Base-by-base conservation (phyloP, 2,113 vertebrate genomes). In the Lethenteron camtschaticum region DNA sequence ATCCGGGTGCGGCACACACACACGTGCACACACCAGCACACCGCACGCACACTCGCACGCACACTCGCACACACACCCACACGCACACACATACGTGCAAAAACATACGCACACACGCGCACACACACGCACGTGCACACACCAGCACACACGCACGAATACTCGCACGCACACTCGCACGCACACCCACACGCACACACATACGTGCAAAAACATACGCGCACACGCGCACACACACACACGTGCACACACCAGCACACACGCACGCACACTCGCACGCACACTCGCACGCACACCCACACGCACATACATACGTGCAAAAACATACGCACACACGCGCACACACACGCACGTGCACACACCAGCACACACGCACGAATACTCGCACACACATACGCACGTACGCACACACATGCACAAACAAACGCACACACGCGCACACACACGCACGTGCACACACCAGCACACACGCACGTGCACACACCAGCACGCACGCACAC, bases 1-100 rank as follows among this genome's bases (percentile, higher is more conserved):
- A 84, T 96, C 72, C 90, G 87, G 85, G 94, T 96, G 76, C 73
- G 41, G 56, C 13, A 12, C 12, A 2, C 6, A 8, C 59, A 3
- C 59, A 63, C 59, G 11, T 63, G 10, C 13, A 2, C 10, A 20
- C 2, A 20, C 20, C 20, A 20, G 20, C 20, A 63, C 59, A 63
- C 59, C 59, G 16, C 59, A 63, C 59, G 16, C 59, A 63, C 59
- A 63, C 59, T 5, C 59, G 16, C 6, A 7, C 59, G 6, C 59
- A 63, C 59, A 63, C 4, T 3, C 59, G 6, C 59, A 63, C 59
- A 2, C 5, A 7, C 59, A 63, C 20, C 20, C 59, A 4, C 13
- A 63, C 59, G 59, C 59, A 20, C 20, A 20, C 20, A n/a, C n/a
- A n/a, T n/a, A n/a, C n/a, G n/a, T n/a, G n/a, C n/a, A n/a, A n/a